Conservation (phyloP, 2,888 invertebrate species). For the Siphlonurus alternatus region DNA sequence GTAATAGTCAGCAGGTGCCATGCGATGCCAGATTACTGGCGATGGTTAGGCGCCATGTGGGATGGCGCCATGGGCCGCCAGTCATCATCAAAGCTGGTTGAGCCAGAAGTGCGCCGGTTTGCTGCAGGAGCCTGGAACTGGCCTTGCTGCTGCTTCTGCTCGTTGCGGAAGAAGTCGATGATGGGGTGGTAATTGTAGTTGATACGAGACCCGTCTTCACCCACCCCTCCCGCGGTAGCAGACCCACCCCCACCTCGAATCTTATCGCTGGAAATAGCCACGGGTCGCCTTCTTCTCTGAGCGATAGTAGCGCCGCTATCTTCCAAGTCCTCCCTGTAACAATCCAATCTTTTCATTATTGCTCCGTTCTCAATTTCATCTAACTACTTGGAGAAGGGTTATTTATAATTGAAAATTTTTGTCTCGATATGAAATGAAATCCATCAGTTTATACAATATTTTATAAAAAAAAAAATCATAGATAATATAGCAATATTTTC, state of each 20-base stretch:
- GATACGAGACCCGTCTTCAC: constrained; percentile 20
- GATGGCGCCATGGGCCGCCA: not conserved
- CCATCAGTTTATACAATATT: too few relatives aligned
- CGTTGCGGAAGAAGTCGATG: constrained; percentile 49
- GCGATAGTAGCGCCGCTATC: not conserved
- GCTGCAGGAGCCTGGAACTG: not conserved
- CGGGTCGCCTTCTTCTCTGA: not conserved
- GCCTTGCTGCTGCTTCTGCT: not conserved
- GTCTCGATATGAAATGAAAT: too few relatives aligned
- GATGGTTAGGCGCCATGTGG: not conserved
- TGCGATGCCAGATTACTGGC: too few relatives aligned
- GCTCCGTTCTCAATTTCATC: too few relatives aligned
- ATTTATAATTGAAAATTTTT: too few relatives aligned
- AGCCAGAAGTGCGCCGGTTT: not conserved
- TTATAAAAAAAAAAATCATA: too few relatives aligned
- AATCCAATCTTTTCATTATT: too few relatives aligned
- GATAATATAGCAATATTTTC: too few relatives aligned
- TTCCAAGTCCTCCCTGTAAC: not conserved
- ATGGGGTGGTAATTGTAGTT: constrained; percentile 74
- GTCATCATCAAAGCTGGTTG: not conserved
- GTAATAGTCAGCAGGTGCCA: too few relatives aligned
- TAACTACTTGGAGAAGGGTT: too few relatives aligned
- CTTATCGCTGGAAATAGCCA: not conserved
- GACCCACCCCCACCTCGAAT: not conserved
- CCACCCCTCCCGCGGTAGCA: not conserved